Evolutionary conservation across 2,113 vertebrate genomes (phyloP).

Genomic region (Panurus biarmicus): DNA sequence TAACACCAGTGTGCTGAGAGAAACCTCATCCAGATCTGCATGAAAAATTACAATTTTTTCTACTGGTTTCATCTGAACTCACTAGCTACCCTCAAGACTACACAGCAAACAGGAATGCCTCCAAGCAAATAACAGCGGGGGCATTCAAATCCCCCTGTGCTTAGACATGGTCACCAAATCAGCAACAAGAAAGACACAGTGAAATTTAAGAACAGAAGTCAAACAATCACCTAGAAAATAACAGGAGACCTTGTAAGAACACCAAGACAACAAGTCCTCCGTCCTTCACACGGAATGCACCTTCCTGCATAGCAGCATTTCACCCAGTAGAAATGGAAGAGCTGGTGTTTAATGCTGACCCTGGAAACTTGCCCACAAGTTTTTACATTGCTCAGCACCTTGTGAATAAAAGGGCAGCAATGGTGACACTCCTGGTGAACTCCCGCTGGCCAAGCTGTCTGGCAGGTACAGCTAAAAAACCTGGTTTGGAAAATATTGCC

Average conservation of each 20-base stretch:
- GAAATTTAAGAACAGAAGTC: not conserved
- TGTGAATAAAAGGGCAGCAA: not conserved
- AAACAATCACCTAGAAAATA: not conserved
- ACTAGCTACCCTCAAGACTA: not conserved
- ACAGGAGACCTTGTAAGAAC: not conserved
- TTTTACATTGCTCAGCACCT: not conserved
- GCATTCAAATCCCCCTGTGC: not conserved
- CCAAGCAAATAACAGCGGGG: not conserved
- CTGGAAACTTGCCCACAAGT: slow-evolving; percentile 8
- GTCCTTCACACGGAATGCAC: not conserved
- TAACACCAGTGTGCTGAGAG: not conserved
- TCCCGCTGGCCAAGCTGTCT: not conserved
- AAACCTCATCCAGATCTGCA: not conserved
- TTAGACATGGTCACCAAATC: not conserved
- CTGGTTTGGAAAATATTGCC: slow-evolving; percentile 3
- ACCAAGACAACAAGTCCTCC: not conserved
- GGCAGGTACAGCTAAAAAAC: slow-evolving; percentile 10
- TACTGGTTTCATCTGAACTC: not conserved
- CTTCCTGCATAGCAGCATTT: not conserved
- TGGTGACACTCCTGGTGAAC: not conserved
- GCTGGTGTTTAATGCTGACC: not conserved
- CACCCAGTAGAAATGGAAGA: not conserved
- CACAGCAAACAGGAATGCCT: not conserved
- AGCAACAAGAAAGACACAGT: not conserved
- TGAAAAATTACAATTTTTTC: not conserved